Base-by-base conservation (phyloP, 2,888 invertebrate species). In the Sesamia inferens region DNA sequence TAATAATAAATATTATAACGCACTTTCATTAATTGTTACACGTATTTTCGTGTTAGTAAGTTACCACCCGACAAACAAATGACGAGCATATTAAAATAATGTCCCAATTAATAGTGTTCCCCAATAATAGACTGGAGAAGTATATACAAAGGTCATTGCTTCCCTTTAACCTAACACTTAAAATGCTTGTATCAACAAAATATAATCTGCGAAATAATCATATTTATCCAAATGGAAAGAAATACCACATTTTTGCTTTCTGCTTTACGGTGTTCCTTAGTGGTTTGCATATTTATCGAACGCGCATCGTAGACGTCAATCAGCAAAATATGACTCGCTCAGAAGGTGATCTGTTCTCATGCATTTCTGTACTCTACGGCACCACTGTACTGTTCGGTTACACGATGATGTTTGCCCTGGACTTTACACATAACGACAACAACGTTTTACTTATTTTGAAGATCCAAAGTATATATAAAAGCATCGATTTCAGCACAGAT, bases 371-470 rank as follows among this genome's bases (percentile, higher is more conserved):
- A 13, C 11, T 75, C 19, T 14, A 48, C 8, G 42, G 4, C 10
- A 0, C 5, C 0, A 42, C 39, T 5, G 42, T 7, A 4, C 0
- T 24, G 2, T 22, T 57, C 2, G 44, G 61, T 4, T 63, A 66
- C 13, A 61, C 57, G 0, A 55, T 57, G 13, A 22, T 78, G 10
- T 71, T 63, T 11, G 16, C 73, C 61, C n/a, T 68, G 8, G 76
- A 5, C 62, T 0, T 22, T 69, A 1, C 48, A 73, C 48, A 73
- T 7, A 72, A 57, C 2, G 2, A 71, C 2, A 55, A 65, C 7
- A 82, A 82, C 8, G 63, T 84, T 1, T 42, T 47, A 8, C 65
- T 84, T 6, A 39, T 84, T 54, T 24, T 82, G 4, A 78, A 24
- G 31, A 75, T 84, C 0, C 85, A 84, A 54, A 59, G 24, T 47